Evolutionary conservation across 2,113 vertebrate genomes (phyloP).

Genomic region (Pelecanoides urinatrix): DNA sequence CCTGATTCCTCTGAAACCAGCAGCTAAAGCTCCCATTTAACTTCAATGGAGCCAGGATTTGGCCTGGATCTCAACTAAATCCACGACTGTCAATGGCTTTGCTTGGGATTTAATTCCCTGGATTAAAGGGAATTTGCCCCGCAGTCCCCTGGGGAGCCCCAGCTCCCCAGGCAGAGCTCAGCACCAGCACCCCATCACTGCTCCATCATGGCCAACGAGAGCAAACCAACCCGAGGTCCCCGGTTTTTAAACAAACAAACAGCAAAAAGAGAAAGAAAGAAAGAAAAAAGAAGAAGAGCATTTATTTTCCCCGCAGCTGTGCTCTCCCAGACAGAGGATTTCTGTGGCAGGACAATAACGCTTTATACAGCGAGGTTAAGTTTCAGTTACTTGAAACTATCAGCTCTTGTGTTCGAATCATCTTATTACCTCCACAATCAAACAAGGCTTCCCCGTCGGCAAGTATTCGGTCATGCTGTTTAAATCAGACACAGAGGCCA

Average conservation of each 20-base stretch:
- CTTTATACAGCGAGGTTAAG: conserved; percentile 78
- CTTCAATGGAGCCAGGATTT: background rate
- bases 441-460: conserved; percentile 46
- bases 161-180: background rate
- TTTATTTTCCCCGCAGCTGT: conserved; percentile 87
- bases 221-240: background rate
- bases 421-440: conserved; percentile 64
- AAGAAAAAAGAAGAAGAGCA: conserved; percentile 65
- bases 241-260: conserved; percentile 52
- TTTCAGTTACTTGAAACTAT: conserved; percentile 79
- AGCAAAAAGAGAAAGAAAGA: conserved; percentile 12
- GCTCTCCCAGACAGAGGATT: conserved; percentile 75
- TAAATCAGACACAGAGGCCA: background rate
- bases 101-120: background rate
- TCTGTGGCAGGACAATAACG: conserved; percentile 84
- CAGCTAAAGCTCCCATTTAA: background rate
- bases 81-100: background rate
- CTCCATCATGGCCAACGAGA: rapidly evolving
- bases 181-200: rapidly evolving
- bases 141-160: background rate
- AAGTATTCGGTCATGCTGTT: conserved; percentile 11
- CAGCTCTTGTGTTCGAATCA: conserved; percentile 67
- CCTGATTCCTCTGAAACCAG: background rate
- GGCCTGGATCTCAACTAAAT: background rate
- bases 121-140: background rate